phyloP scores from a whole-genome alignment of 1,140 invertebrate genomes.

The Sipha flava region DNA sequence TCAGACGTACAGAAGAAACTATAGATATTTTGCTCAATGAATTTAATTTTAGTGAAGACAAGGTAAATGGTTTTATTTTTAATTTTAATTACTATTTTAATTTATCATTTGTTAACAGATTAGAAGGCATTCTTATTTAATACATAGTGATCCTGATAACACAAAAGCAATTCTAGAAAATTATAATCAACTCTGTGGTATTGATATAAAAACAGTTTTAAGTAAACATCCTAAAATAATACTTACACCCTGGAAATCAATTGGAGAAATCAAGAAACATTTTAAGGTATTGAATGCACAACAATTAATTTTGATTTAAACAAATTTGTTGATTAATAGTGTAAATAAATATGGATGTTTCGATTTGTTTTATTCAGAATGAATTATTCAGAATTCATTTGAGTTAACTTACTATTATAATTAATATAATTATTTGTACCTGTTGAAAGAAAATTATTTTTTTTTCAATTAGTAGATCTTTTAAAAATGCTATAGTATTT shows the following conservation, averaged over 20 bases:
- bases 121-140: not conserved
- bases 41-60: not conserved
- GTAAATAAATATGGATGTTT: not conserved
- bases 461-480: too few relatives aligned
- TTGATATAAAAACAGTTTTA: not conserved
- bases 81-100: not conserved
- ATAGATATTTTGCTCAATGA: conserved; percentile 1
- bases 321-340: too few relatives aligned
- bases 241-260: not conserved
- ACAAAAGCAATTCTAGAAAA: not conserved
- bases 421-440: too few relatives aligned
- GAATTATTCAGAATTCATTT: too few relatives aligned
- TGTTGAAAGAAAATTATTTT: too few relatives aligned
- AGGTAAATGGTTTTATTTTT: not conserved
- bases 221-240: conserved; percentile 22
- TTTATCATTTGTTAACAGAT: not conserved
- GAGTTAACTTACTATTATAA: too few relatives aligned
- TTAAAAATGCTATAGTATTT: too few relatives aligned
- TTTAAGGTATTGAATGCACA: not conserved
- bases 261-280: not conserved
- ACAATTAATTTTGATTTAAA: not conserved
- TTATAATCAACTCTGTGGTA: conserved; percentile 2
- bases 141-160: conserved; percentile 20
- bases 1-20: not conserved
- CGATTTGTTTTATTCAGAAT: too few relatives aligned